Conservation (phyloP, 2,113 vertebrate genomes). For the Ramphastos sulfuratus region DNA sequence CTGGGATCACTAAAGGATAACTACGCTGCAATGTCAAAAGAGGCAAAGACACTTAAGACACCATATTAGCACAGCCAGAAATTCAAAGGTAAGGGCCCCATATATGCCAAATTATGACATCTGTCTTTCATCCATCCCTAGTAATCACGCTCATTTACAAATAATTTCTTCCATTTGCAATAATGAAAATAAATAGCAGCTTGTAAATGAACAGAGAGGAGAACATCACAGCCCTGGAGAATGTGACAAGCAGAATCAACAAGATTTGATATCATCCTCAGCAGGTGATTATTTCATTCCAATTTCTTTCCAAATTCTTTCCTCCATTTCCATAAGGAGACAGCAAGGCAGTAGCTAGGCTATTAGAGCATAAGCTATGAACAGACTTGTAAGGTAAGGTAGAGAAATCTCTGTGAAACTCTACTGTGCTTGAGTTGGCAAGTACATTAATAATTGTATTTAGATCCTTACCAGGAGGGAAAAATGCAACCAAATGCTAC, state of each 20-base stretch:
- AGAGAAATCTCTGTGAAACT: neutral
- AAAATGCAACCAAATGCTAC: neutral
- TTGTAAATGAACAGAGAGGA: neutral
- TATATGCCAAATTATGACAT: neutral
- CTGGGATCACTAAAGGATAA: neutral
- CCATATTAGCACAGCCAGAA: neutral
- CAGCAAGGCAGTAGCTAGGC: neutral
- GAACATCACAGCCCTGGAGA: neutral
- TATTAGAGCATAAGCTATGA: neutral
- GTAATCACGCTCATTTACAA: neutral
- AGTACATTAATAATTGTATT: neutral
- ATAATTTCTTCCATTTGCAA: neutral
- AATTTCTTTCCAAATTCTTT: neutral
- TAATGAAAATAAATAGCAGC: neutral
- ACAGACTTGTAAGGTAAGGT: neutral
- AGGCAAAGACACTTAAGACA: neutral
- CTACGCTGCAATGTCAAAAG: neutral
- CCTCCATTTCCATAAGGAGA: neutral
- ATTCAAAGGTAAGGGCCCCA: neutral
- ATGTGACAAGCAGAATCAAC: neutral
- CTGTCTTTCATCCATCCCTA: neutral
- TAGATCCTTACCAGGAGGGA: neutral
- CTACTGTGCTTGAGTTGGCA: rapidly evolving
- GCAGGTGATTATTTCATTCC: neutral
- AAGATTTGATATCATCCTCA: neutral